Evolutionary conservation across 2,113 vertebrate genomes (phyloP).

Genomic region (Corythoichthys intestinalis): DNA sequence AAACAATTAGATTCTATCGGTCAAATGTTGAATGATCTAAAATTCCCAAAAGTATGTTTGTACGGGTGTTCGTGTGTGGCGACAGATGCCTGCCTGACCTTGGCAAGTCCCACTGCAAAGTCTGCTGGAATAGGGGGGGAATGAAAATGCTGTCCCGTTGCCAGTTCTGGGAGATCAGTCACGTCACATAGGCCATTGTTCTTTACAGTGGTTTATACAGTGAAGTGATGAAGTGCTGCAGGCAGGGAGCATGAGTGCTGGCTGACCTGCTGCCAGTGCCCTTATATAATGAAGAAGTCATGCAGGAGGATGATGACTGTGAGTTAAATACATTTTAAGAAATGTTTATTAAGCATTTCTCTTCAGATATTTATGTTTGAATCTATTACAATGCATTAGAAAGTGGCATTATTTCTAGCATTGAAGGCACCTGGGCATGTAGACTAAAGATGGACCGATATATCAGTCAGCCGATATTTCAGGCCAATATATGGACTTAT

Average conservation of each 20-base stretch:
- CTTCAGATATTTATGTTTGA: neutral
- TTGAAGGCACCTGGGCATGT: neutral
- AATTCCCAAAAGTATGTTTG: conserved; percentile 1
- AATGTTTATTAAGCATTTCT: neutral
- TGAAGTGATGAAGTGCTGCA: conserved; percentile 35
- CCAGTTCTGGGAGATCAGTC: conserved; percentile 57
- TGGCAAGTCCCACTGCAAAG: conserved; percentile 34
- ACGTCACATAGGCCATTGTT: conserved; percentile 59
- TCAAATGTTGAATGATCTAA: no score
- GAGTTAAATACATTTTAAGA: neutral
- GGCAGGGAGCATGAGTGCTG: conserved; percentile 29
- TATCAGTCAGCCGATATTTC: no score
- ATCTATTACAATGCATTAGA: neutral
- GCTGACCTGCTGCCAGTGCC: conserved; percentile 8
- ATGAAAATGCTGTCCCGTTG: conserved; percentile 52
- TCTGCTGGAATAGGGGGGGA: conserved; percentile 18
- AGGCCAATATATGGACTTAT: no score
- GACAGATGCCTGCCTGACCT: conserved; percentile 55
- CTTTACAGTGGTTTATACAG: conserved; percentile 50
- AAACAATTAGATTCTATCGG: no score
- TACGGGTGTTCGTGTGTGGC: conserved; percentile 17
- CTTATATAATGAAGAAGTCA: conserved; percentile 38
- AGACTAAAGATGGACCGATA: neutral
- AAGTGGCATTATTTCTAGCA: neutral
- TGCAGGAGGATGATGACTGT: conserved; percentile 5